Base-by-base conservation (phyloP, 2,113 vertebrate genomes). In the Microtus ochrogaster region DNA sequence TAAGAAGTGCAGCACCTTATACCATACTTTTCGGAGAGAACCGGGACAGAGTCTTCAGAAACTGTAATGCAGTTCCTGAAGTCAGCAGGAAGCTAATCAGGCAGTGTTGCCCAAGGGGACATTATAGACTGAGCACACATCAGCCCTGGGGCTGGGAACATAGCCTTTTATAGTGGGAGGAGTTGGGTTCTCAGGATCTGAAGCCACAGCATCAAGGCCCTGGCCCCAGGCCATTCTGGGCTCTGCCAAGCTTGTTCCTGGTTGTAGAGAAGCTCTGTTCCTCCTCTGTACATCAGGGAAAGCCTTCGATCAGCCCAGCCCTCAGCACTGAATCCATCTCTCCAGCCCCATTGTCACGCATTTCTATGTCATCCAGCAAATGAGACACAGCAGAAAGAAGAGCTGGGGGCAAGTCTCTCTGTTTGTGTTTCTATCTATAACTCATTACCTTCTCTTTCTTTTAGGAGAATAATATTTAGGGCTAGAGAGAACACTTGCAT, bases 391-490 rank as follows among this genome's bases (percentile, higher is more conserved):
- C 41, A 89, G 88, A 81, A 79, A 70, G 61, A 77, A 61, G 65
- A 28, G 24, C 41, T n/a, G 66, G 83, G 87, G 76, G 39, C 49
- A 78, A 74, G 39, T 91, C 44, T 97, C 63, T 88, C 12, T 44
- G 26, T 81, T 92, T 39, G 12, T 81, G 9, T 95, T 93, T 55
- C 3, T 73, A n/a, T 47, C 68, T 66, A 7, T n/a, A 44, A 41
- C 16, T 10, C 24, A 85, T 72, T 70, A 89, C 7, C 24, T 83
- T 81, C 58, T 33, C 41, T 66, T 66, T 47, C 17, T 49, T n/a
- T 81, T 63, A 3, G n/a, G 7, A 44, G 33, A 65, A 79, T 49
- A 21, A 72, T 17, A 26, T 55, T 22, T 55, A 73, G 66, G 13
- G 36, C 36, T 55, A 28, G 36, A 55, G 66, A 39, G 55, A 58